Percentiles rank a stretch among this genome's conserved stretches.
phyloP scores from a whole-genome alignment of 2,113 vertebrate species.

The Papio anubis region DNA sequence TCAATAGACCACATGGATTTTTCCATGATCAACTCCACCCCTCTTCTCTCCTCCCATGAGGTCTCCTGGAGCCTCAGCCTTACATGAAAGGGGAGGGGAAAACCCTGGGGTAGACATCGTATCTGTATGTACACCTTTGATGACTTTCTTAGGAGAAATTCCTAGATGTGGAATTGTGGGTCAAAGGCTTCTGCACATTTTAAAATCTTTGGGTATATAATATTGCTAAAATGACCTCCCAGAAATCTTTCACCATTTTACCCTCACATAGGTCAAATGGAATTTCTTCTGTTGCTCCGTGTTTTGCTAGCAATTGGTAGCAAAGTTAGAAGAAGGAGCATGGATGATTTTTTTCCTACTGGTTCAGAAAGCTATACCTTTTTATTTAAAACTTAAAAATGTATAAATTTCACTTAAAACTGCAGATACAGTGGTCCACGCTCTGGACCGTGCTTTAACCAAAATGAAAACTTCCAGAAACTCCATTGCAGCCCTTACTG shows the following conservation, averaged over 20 bases:
- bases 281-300: background rate
- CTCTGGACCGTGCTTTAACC: background rate
- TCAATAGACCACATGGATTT: background rate
- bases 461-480: background rate
- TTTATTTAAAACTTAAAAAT: conserved; percentile 27
- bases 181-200: background rate
- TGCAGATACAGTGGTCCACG: background rate
- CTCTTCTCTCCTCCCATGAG: background rate
- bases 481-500: background rate
- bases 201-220: background rate
- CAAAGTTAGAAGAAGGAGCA: background rate
- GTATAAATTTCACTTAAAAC: background rate
- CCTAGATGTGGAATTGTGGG: background rate
- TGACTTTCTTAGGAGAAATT: background rate
- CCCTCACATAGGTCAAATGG: background rate
- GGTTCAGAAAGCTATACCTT: background rate
- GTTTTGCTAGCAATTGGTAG: background rate
- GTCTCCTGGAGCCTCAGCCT: background rate
- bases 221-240: background rate
- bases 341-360: background rate
- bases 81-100: background rate
- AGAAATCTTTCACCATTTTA: background rate
- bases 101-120: accelerated
- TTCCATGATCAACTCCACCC: background rate
- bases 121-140: background rate